A percentile compares a stretch with the other conserved stretches of the same genome.
Conservation (phyloP, 1,140 invertebrate genomes). For the Ceratina australensis region DNA sequence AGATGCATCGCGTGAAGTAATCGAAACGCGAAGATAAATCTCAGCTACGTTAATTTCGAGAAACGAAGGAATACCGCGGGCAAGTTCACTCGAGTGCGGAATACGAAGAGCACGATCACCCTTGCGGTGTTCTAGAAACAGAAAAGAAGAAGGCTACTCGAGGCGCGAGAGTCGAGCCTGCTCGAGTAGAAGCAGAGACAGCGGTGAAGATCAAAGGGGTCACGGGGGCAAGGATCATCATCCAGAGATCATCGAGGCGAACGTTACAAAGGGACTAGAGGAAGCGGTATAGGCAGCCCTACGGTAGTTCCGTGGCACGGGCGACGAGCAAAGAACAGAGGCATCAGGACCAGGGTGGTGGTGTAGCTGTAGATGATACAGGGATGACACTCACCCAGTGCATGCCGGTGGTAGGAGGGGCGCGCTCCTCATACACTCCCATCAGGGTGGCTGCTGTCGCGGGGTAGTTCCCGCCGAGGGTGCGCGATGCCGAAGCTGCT, state of each 20-base stretch:
- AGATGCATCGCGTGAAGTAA: too few relatives aligned
- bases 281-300: too few relatives aligned
- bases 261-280: conserved; percentile 12
- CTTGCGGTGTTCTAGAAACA: neutral
- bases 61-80: too few relatives aligned
- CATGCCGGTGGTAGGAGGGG: conserved; percentile 81
- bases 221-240: conserved; percentile 14
- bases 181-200: neutral
- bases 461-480: conserved; percentile 76
- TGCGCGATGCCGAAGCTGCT: conserved; percentile 72
- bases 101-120: neutral
- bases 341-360: conserved; percentile 26
- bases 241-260: conserved; percentile 25
- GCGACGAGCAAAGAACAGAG: conserved; percentile 47
- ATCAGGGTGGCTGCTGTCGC: conserved; percentile 80
- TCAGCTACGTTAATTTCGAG: neutral
- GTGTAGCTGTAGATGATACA: neutral
- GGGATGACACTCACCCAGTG: conserved; percentile 79
- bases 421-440: conserved; percentile 82
- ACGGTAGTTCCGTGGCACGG: conserved; percentile 5
- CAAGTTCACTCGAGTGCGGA: too few relatives aligned
- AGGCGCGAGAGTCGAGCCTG: neutral
- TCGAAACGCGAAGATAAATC: too few relatives aligned
- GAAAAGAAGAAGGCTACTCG: too few relatives aligned
- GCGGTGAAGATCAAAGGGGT: conserved; percentile 7